phyloP scores from a whole-genome alignment of 2,797 vertebrate species.

The Anableps anableps region DNA sequence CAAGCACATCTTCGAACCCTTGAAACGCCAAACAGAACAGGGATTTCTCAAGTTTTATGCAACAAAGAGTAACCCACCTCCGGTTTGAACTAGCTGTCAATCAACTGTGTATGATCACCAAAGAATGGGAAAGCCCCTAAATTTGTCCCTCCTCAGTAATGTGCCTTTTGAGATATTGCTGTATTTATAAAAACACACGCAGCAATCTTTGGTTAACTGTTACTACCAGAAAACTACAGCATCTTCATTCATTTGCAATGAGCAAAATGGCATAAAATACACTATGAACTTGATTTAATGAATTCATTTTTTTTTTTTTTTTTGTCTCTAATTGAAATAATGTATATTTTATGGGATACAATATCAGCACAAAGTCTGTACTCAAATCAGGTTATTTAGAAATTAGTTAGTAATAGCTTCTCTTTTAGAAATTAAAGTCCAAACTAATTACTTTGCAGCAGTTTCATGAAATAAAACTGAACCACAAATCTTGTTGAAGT shows the following conservation, averaged over 20 bases:
- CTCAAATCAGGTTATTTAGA: slow-evolving; percentile 17
- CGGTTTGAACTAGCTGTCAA: too few species aligned
- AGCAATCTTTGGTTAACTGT: not conserved
- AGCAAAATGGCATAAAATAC: not conserved
- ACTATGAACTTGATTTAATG: not conserved
- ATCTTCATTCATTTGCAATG: not conserved
- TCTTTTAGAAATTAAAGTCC: slow-evolving; percentile 3
- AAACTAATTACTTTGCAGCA: not conserved
- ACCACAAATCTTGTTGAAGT: slow-evolving; percentile 12
- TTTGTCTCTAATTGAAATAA: not conserved
- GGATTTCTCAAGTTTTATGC: not conserved
- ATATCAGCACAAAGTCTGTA: slow-evolving; percentile 16
- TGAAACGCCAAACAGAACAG: not conserved
- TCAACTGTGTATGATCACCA: too few species aligned
- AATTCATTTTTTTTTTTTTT: not conserved
- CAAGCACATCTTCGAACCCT: too few species aligned
- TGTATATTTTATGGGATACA: slow-evolving; percentile 10
- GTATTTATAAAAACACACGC: not conserved
- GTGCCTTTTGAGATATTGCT: too few species aligned
- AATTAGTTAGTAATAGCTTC: not conserved
- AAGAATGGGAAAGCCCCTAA: too few species aligned
- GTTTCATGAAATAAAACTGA: slow-evolving; percentile 12
- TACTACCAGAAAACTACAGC: not conserved
- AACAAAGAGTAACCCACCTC: too few species aligned
- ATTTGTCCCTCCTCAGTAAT: too few species aligned